These are phyloP conservation scores for Hippocampus guttulatus DNA, from an alignment of 2,113 vertebrate species.

Conservation along the genomic window DNA sequence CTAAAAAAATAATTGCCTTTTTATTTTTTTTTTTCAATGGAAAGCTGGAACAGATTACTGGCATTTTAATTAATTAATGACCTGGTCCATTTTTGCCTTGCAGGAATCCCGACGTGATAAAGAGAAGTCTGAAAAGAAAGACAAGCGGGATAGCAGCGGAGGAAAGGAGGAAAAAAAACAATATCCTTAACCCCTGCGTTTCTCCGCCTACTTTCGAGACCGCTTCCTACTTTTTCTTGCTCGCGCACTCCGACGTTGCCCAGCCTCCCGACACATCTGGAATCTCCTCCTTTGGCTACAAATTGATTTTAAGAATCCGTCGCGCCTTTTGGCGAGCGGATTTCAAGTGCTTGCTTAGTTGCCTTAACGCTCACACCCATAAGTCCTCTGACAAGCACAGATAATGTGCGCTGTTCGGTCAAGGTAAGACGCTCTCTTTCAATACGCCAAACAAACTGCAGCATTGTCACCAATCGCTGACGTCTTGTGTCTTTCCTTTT, in stretches of 20 bases:
- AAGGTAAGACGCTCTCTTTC: constrained; percentile 49
- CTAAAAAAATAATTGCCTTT: too few species aligned
- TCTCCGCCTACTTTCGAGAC: too few species aligned
- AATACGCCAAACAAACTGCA: rapidly evolving
- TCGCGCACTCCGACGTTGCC: neutral
- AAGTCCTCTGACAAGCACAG: constrained; percentile 73
- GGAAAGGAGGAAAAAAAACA: constrained; percentile 99
- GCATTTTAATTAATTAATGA: neutral
- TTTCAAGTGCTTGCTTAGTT: constrained; percentile 6
- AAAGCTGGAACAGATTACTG: neutral
- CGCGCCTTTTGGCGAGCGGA: neutral
- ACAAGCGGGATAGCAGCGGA: constrained; percentile 90
- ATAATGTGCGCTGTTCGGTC: constrained; percentile 61
- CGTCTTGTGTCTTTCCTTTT: constrained; percentile 13
- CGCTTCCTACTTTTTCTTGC: neutral
- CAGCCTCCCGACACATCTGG: too few species aligned
- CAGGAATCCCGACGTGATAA: constrained; percentile 98
- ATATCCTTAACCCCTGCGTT: constrained; percentile 83
- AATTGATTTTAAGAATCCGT: too few species aligned
- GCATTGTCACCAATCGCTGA: constrained; percentile 9
- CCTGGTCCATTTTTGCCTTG: constrained; percentile 6
- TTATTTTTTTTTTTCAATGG: too few species aligned
- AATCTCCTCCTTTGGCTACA: too few species aligned
- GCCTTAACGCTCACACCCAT: constrained; percentile 61
- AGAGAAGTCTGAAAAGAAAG: constrained; percentile 92